Percentiles rank a stretch among this genome's conserved stretches.
These are phyloP conservation scores for Osmerus eperlanus DNA, from an alignment of 2,113 vertebrate genomes.

Conservation along the genomic window DNA sequence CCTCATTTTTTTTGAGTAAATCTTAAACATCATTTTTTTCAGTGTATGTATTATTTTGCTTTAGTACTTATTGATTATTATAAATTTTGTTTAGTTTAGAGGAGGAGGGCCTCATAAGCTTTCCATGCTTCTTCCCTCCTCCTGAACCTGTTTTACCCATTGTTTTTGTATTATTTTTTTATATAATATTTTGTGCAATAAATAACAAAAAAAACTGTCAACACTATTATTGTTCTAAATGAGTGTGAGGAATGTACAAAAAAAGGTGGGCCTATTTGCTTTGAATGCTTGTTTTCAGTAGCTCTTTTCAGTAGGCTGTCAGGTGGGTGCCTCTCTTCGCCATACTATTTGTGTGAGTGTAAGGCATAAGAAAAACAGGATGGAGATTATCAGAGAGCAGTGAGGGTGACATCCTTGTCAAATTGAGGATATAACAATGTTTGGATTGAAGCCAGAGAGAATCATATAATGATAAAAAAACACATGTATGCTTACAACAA, in stretches of 20 bases:
- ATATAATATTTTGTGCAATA: no score
- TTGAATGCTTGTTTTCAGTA: not conserved
- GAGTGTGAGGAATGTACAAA: not conserved
- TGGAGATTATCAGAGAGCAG: constrained; percentile 36
- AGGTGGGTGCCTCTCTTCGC: not conserved
- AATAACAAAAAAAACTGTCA: no score
- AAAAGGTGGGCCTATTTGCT: not conserved
- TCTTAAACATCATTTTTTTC: no score
- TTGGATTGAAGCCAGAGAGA: constrained; percentile 37
- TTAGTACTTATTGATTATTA: no score
- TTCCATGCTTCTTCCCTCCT: no score
- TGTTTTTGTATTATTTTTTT: no score
- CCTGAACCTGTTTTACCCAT: no score
- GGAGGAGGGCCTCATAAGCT: no score
- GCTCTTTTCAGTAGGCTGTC: constrained; percentile 1
- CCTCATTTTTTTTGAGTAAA: no score
- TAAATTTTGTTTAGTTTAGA: no score
- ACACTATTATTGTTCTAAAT: not conserved
- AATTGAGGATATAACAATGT: constrained; percentile 45
- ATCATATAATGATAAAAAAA: not conserved
- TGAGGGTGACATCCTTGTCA: constrained; percentile 29
- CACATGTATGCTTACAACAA: not conserved
- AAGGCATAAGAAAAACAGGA: constrained; percentile 39
- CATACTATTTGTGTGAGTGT: not conserved
- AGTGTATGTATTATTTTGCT: no score